Conservation (phyloP, 1,140 invertebrate species). For the Microplitis mediator region DNA sequence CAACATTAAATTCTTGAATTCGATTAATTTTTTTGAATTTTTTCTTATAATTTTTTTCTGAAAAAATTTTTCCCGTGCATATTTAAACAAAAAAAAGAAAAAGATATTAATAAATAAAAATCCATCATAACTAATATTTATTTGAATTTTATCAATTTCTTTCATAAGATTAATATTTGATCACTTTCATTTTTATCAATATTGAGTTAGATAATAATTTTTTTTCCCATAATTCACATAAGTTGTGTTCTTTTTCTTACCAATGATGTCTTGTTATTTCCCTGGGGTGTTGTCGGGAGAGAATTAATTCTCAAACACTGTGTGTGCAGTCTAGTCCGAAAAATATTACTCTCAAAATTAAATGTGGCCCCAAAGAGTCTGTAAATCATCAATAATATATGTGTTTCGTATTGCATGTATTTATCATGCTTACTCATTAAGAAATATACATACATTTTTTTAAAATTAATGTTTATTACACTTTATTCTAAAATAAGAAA, state of each 20-base stretch:
- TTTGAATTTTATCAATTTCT: conserved; percentile 28
- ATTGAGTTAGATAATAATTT: background rate
- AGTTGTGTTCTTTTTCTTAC: conserved; percentile 32
- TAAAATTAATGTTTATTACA: too few relatives aligned
- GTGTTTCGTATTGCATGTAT: too few relatives aligned
- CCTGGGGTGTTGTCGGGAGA: conserved; percentile 42
- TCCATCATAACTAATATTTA: conserved; percentile 25
- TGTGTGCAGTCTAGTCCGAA: background rate
- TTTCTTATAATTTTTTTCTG: too few relatives aligned
- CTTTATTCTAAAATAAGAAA: too few relatives aligned
- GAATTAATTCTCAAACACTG: conserved; percentile 26
- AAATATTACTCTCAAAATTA: background rate
- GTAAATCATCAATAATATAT: too few relatives aligned
- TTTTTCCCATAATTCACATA: background rate
- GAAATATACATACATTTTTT: too few relatives aligned
- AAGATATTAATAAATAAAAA: too few relatives aligned
- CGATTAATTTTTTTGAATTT: too few relatives aligned
- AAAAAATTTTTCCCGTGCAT: too few relatives aligned
- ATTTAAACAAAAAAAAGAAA: too few relatives aligned
- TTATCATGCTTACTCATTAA: too few relatives aligned
- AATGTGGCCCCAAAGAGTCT: background rate
- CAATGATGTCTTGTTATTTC: conserved; percentile 55
- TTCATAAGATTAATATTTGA: background rate
- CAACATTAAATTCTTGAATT: too few relatives aligned
- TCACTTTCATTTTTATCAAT: background rate